Evolutionary conservation across 2,888 invertebrate genomes (phyloP).

Genomic region (Thecocarcelia acutangulata): DNA sequence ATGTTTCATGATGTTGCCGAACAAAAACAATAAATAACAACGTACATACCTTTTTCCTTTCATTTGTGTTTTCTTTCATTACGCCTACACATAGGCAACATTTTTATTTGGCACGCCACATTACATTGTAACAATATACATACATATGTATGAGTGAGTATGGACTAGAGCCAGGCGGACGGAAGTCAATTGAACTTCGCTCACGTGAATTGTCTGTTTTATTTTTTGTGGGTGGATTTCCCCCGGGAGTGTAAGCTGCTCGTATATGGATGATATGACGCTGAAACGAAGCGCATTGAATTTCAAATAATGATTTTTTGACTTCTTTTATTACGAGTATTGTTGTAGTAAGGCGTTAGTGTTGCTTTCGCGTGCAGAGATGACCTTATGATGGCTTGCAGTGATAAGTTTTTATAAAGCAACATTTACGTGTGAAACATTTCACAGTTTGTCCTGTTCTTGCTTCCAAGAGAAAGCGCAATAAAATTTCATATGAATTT

Average conservation of each 20-base stretch:
- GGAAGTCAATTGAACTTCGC: slow-evolving; percentile 66
- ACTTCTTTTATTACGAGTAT: slow-evolving; percentile 45
- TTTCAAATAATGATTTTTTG: slow-evolving; percentile 47
- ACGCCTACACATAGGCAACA: slow-evolving; percentile 64
- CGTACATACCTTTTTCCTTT: not conserved
- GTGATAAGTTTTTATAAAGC: slow-evolving; percentile 68
- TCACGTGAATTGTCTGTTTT: slow-evolving; percentile 44
- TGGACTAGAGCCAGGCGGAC: slow-evolving; percentile 57
- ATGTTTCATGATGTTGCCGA: slow-evolving; percentile 33
- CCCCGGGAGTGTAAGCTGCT: slow-evolving; percentile 35
- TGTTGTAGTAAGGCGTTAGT: slow-evolving; percentile 27
- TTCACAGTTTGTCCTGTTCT: slow-evolving; percentile 26
- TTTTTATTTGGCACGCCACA: slow-evolving; percentile 60
- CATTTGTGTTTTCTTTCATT: slow-evolving; percentile 28
- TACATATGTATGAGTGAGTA: no score
- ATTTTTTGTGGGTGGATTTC: slow-evolving; percentile 58
- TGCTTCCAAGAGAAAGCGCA: not conserved
- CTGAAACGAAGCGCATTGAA: slow-evolving; percentile 40
- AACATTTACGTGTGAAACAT: slow-evolving; percentile 48
- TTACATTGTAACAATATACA: slow-evolving; percentile 54
- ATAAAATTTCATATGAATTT: no score
- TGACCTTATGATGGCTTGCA: slow-evolving; percentile 80
- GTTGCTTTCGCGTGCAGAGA: slow-evolving; percentile 73
- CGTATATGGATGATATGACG: slow-evolving; percentile 37
- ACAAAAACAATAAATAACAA: slow-evolving; percentile 1